These are phyloP conservation scores for Leptopilina drosophilae DNA, from an alignment of 2,888 invertebrate species.

Conservation along the genomic window DNA sequence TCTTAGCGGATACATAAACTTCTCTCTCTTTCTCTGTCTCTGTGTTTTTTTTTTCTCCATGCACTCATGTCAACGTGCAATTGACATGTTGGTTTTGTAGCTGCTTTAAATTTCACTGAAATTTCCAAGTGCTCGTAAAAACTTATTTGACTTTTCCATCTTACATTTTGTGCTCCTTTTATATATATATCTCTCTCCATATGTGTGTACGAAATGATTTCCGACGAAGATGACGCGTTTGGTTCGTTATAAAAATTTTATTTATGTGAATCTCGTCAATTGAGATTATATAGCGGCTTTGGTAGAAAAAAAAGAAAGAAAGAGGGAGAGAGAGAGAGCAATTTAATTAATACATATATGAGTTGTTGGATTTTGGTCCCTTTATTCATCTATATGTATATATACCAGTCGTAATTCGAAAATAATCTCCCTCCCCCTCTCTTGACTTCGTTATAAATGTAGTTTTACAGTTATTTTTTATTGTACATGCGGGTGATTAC, in stretches of 20 bases:
- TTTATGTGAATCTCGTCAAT: slow-evolving; percentile 28
- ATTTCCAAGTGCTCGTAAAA: slow-evolving; percentile 31
- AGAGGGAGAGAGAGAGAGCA: neutral
- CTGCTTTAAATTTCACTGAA: neutral
- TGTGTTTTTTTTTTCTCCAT: too few relatives aligned
- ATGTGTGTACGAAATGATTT: too few relatives aligned
- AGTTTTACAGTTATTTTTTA: slow-evolving; percentile 35
- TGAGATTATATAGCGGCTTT: slow-evolving; percentile 10
- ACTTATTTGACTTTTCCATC: slow-evolving; percentile 23
- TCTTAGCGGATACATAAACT: slow-evolving; percentile 2
- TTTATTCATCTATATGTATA: neutral
- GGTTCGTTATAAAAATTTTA: slow-evolving; percentile 4
- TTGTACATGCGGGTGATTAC: slow-evolving; percentile 36
- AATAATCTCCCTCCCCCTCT: neutral
- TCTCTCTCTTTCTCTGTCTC: too few relatives aligned
- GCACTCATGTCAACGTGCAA: neutral
- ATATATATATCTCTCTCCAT: neutral
- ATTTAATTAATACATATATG: slow-evolving; percentile 35
- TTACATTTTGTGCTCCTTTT: neutral
- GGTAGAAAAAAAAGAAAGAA: too few relatives aligned
- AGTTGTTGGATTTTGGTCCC: neutral
- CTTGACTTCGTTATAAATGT: slow-evolving; percentile 15
- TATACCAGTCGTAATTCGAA: slow-evolving; percentile 11
- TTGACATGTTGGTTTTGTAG: slow-evolving; percentile 18
- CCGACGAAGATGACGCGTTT: neutral